Evolutionary conservation across 2,888 invertebrate species (phyloP).

Genomic region (Drosophila gaucha): DNA sequence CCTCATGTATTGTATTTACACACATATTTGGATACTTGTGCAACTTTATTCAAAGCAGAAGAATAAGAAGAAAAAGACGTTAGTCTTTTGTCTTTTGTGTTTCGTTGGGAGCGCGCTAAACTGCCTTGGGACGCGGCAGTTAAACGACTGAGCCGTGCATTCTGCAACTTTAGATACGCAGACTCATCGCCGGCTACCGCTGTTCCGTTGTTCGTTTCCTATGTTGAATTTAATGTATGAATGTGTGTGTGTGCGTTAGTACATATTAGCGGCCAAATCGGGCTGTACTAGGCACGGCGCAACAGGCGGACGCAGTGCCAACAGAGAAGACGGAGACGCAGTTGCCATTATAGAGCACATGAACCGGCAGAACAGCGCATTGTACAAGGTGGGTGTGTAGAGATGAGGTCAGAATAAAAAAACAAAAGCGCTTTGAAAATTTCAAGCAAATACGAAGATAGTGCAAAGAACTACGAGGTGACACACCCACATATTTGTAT

Average conservation of each 20-base stretch:
- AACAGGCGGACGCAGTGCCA: constrained; percentile 61
- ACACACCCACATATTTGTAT: constrained; percentile 38
- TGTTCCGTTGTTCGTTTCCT: constrained; percentile 34
- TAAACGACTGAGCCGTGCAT: constrained; percentile 83
- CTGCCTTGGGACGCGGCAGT: constrained; percentile 85
- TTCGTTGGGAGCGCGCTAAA: constrained; percentile 75
- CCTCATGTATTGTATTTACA: constrained; percentile 5
- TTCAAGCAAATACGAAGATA: constrained; percentile 53
- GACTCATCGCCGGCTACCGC: constrained; percentile 60
- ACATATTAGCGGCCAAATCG: constrained; percentile 26
- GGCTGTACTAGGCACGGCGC: constrained; percentile 45
- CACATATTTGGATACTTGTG: constrained; percentile 14
- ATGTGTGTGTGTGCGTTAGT: constrained; percentile 15
- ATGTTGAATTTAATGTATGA: constrained; percentile 44
- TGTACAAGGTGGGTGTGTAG: constrained; percentile 6
- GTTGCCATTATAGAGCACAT: constrained; percentile 24
- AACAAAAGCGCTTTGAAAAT: constrained; percentile 41
- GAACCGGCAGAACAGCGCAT: constrained; percentile 10
- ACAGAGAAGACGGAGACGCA: constrained; percentile 28
- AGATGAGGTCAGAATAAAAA: constrained; percentile 39
- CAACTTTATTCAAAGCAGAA: constrained; percentile 5
- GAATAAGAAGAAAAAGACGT: constrained; percentile 2
- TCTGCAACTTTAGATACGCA: constrained; percentile 73
- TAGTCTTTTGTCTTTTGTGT: constrained; percentile 12
- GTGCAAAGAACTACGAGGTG: constrained; percentile 30